Evolutionary conservation across 2,113 vertebrate genomes (phyloP).

Genomic region (Nestor notabilis): DNA sequence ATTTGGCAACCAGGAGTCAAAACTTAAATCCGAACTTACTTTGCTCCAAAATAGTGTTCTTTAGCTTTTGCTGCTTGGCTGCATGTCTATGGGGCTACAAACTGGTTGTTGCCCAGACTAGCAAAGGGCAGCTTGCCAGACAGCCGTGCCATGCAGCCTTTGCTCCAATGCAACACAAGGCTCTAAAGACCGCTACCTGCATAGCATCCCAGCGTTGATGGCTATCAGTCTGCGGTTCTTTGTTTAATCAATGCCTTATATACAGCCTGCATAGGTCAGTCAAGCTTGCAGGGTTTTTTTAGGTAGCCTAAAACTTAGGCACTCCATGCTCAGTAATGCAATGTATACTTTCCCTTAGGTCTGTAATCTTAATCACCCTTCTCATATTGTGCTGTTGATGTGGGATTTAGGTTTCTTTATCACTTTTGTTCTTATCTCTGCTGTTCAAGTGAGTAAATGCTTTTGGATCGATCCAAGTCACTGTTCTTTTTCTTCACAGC

Average conservation of each 20-base stretch:
- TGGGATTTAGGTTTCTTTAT: conserved; percentile 5
- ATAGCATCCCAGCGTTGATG: rapidly evolving
- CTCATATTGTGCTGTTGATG: conserved; percentile 20
- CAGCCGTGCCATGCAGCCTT: neutral
- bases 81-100: rapidly evolving
- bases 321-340: neutral
- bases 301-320: neutral
- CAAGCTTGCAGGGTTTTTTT: neutral
- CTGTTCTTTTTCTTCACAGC: neutral
- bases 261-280: neutral
- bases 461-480: neutral
- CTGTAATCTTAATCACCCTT: neutral
- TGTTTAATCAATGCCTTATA: rapidly evolving
- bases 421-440: neutral
- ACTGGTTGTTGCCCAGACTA: neutral
- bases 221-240: neutral
- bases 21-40: neutral
- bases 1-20: neutral
- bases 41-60: rapidly evolving
- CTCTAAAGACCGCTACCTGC: neutral
- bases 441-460: neutral
- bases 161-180: rapidly evolving
- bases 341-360: neutral
- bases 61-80: neutral
- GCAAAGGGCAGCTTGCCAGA: neutral